phyloP scores from a whole-genome alignment of 2,797 vertebrate genomes.

The Salarias fasciatus region DNA sequence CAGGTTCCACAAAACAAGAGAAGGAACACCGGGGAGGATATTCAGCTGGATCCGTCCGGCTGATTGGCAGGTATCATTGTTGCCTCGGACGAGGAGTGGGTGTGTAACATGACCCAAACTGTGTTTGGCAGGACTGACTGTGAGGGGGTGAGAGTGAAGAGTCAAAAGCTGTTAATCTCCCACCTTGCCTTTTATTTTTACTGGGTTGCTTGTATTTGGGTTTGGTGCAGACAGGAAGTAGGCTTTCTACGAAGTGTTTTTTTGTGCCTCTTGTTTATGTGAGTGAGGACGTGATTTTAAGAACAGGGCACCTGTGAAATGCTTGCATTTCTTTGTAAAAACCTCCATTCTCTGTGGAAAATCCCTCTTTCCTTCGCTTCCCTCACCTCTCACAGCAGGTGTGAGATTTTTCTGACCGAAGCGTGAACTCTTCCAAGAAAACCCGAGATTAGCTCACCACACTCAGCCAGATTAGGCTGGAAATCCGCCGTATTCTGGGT shows the following conservation, averaged over 20 bases:
- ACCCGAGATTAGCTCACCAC: conserved; percentile 64
- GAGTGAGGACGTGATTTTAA: neutral
- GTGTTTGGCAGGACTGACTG: conserved; percentile 39
- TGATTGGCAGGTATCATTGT: conserved; percentile 55
- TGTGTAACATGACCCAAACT: conserved; percentile 67
- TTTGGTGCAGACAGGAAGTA: conserved; percentile 29
- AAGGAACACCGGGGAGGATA: conserved; percentile 66
- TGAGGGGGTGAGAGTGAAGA: conserved; percentile 59
- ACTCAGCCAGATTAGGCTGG: conserved; percentile 69
- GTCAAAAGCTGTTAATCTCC: conserved; percentile 65
- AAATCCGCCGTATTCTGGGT: conserved; percentile 58
- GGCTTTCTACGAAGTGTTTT: neutral
- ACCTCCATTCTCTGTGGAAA: no score
- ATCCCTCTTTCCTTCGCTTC: neutral
- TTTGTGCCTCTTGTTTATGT: neutral
- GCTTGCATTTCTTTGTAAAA: neutral
- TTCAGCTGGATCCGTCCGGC: conserved; percentile 59
- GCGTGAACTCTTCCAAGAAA: conserved; percentile 59
- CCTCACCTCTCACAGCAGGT: conserved; percentile 51
- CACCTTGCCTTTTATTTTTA: conserved; percentile 43
- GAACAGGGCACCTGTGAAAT: neutral
- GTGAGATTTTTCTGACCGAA: conserved; percentile 46
- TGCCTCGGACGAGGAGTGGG: conserved; percentile 53
- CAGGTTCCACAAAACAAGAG: conserved; percentile 67
- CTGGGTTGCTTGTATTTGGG: conserved; percentile 44